Conservation (phyloP, 2,888 invertebrate species). For the Callosobruchus maculatus region DNA sequence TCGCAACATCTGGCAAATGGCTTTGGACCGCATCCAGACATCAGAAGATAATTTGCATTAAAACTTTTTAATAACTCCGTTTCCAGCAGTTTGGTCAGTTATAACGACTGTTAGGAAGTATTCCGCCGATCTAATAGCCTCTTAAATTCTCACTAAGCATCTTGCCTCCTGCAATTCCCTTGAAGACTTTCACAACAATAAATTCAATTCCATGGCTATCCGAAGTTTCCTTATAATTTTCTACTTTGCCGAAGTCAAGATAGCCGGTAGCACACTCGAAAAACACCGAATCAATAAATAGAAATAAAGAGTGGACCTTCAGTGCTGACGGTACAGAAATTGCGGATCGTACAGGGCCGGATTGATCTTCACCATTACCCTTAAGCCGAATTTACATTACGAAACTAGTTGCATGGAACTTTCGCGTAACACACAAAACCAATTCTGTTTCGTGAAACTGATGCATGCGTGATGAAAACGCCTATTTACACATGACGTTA, state of each 20-base stretch:
- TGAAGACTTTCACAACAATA: slow-evolving; percentile 18
- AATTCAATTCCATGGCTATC: slow-evolving; percentile 27
- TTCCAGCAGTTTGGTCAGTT: not conserved
- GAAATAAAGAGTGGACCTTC: not conserved
- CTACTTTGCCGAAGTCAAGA: slow-evolving; percentile 17
- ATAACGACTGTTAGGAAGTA: not conserved
- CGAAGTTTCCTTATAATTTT: slow-evolving; percentile 26
- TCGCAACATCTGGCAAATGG: not conserved
- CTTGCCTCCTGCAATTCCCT: not conserved
- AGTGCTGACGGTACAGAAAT: not conserved
- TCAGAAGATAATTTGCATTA: not conserved
- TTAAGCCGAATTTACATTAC: too few species aligned
- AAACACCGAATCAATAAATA: slow-evolving; percentile 17
- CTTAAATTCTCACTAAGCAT: slow-evolving; percentile 7
- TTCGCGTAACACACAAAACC: too few species aligned
- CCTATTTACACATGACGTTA: too few species aligned
- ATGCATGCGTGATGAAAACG: too few species aligned
- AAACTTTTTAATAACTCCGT: not conserved
- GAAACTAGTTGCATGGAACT: too few species aligned
- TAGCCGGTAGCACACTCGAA: slow-evolving; percentile 14
- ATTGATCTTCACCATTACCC: too few species aligned
- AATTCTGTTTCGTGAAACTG: too few species aligned
- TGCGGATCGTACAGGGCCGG: not conserved
- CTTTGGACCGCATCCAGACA: not conserved
- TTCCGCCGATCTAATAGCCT: slow-evolving; percentile 6